These are phyloP conservation scores for Gallinago nigripennis DNA, from an alignment of 2,797 vertebrate species.

Conservation along the genomic window DNA sequence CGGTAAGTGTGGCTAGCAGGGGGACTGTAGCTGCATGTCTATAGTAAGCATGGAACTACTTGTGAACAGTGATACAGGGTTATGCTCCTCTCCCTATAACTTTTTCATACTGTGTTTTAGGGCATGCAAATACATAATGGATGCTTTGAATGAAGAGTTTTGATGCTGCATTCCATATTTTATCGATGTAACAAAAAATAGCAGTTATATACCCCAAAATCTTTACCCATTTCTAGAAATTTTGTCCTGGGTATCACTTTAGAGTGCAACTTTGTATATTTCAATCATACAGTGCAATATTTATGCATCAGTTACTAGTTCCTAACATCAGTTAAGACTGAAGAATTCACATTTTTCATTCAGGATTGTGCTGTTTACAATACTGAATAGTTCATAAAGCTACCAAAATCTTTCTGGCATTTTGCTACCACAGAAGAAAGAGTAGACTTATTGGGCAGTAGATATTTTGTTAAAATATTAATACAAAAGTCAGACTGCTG, in stretches of 20 bases:
- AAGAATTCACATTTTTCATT: background rate
- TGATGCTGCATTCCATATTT: background rate
- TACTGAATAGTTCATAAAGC: background rate
- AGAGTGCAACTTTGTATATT: background rate
- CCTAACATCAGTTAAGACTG: background rate
- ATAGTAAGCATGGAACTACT: background rate
- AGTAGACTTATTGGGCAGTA: background rate
- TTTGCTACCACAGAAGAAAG: background rate
- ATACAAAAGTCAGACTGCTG: background rate
- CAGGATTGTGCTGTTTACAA: background rate
- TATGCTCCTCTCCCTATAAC: background rate
- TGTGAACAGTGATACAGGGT: background rate
- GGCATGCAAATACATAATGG: background rate
- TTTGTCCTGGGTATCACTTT: background rate
- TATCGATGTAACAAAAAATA: background rate
- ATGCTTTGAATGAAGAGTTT: background rate
- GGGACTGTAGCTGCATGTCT: background rate
- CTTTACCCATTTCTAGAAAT: background rate
- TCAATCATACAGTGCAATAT: background rate
- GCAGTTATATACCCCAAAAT: background rate
- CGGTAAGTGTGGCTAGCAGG: background rate
- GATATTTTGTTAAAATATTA: background rate
- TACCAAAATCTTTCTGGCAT: background rate
- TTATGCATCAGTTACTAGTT: background rate
- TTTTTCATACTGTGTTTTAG: background rate